Evolutionary conservation across 2,113 vertebrate species (phyloP).

Genomic region (Actenoides hombroni): DNA sequence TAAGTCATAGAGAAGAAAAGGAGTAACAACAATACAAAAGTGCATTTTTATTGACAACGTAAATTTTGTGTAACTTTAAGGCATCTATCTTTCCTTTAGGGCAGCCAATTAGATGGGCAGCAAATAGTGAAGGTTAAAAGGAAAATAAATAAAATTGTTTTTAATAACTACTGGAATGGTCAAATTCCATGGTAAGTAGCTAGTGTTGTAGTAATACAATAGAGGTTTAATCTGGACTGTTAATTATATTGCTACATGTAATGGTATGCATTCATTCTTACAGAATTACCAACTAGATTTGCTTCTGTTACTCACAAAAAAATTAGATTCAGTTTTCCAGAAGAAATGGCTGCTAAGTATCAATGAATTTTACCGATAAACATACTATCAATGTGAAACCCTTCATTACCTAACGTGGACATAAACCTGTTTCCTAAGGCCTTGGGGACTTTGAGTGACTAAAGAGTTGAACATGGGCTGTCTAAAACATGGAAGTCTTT

Average conservation of each 20-base stretch:
- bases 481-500: not conserved
- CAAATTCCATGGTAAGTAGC: not conserved
- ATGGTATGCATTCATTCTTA: not conserved
- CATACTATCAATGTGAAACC: not conserved
- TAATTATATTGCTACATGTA: not conserved
- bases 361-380: not conserved
- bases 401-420: not conserved
- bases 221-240: not conserved
- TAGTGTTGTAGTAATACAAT: not conserved
- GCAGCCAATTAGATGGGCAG: not conserved
- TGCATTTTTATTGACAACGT: not conserved
- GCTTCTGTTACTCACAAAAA: not conserved
- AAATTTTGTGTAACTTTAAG: not conserved
- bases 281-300: not conserved
- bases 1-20: not conserved
- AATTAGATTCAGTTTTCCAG: not conserved
- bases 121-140: not conserved
- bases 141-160: not conserved
- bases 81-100: not conserved
- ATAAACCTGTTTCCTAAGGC: not conserved
- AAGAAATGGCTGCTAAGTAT: not conserved
- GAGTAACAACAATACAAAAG: not conserved
- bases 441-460: not conserved
- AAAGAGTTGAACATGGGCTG: not conserved
- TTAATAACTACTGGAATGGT: not conserved